Evolutionary conservation across 1,140 invertebrate genomes (phyloP).

Genomic region (Stenopsyche tienmushanensis): DNA sequence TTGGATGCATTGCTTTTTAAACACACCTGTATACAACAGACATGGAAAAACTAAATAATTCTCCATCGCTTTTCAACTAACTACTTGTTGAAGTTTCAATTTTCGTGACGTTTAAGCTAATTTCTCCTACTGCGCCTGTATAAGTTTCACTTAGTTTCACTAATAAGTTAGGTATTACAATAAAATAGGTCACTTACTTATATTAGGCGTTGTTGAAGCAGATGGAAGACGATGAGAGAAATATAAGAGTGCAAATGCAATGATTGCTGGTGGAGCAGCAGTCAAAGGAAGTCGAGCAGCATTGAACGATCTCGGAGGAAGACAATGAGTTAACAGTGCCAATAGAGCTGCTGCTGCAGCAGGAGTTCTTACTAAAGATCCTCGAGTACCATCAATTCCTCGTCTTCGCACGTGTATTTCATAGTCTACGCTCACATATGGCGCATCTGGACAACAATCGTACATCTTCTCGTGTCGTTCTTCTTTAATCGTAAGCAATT

Average conservation of each 20-base stretch:
- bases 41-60: too few relatives aligned
- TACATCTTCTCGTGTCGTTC: slow-evolving; percentile 52
- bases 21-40: too few relatives aligned
- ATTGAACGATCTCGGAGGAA: slow-evolving; percentile 62
- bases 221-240: slow-evolving; percentile 59
- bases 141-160: too few relatives aligned
- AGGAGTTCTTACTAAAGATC: slow-evolving; percentile 10
- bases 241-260: slow-evolving; percentile 66
- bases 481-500: slow-evolving; percentile 51
- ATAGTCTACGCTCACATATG: slow-evolving; percentile 53
- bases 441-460: slow-evolving; percentile 55
- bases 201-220: slow-evolving; percentile 57
- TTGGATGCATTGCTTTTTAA: too few relatives aligned
- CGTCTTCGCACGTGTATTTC: slow-evolving; percentile 13
- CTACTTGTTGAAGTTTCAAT: too few relatives aligned
- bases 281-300: slow-evolving; percentile 50
- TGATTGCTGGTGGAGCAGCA: slow-evolving; percentile 61
- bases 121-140: too few relatives aligned
- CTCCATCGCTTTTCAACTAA: too few relatives aligned
- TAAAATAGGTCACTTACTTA: slow-evolving; percentile 53
- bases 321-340: slow-evolving; percentile 58
- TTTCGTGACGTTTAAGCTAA: too few relatives aligned
- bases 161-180: too few relatives aligned
- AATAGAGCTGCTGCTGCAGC: slow-evolving; percentile 51
- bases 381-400: slow-evolving; percentile 17